These are phyloP conservation scores for Apteryx mantelli DNA, from an alignment of 2,113 vertebrate genomes.

Conservation along the genomic window DNA sequence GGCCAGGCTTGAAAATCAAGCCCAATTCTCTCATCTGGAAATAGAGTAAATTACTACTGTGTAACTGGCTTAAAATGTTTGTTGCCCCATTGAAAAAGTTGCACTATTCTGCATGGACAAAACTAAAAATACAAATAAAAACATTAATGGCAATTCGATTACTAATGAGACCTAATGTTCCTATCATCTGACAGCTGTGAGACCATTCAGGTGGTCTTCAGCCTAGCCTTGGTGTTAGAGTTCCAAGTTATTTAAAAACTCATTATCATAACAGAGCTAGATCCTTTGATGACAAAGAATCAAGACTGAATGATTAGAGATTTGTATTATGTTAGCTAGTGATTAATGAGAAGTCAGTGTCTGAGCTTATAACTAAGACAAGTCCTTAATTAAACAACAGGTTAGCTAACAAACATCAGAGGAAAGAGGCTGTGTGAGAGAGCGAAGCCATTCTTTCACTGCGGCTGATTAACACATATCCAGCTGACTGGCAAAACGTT, in stretches of 20 bases:
- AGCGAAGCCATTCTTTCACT: neutral
- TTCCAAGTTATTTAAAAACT: constrained; percentile 22
- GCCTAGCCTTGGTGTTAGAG: neutral
- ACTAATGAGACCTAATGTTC: neutral
- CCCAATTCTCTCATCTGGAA: neutral
- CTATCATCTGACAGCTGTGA: neutral
- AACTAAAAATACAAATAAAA: neutral
- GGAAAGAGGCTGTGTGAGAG: neutral
- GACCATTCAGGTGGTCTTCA: neutral
- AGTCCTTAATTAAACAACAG: constrained; percentile 49
- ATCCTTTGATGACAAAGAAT: constrained; percentile 26
- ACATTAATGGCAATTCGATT: neutral
- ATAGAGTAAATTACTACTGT: neutral
- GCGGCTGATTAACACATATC: neutral
- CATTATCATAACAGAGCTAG: neutral
- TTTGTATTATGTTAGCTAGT: neutral
- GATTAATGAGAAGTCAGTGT: constrained; percentile 36
- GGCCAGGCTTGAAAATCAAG: neutral
- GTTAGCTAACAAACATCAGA: constrained; percentile 12
- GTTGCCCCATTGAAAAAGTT: neutral
- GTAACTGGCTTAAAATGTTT: neutral
- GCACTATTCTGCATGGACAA: neutral
- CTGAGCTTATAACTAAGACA: constrained; percentile 24
- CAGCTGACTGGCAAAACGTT: constrained; percentile 3
- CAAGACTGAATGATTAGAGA: neutral